Evolutionary conservation across 2,797 vertebrate species (phyloP), one percentile per base, ranked within the genome.

Genomic region (Microctenopoma lineatum): DNA sequence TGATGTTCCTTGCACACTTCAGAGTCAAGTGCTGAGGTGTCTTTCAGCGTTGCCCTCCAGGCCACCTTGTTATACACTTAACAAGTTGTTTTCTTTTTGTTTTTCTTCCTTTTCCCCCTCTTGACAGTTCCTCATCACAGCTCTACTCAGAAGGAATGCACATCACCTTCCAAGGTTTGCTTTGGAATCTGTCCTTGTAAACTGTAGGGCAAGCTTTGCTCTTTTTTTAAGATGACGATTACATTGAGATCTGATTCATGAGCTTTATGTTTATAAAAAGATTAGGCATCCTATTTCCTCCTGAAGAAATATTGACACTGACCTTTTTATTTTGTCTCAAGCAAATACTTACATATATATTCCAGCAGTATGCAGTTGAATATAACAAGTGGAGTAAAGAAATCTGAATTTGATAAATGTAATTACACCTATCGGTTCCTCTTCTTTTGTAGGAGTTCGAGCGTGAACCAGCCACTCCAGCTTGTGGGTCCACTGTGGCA

Each of bases 51-150:
- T 86, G 84, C 89, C 91, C 92, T 90, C 81, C 81, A 89, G 92
- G 91, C 90, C 89, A 90, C 88, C 91, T 92, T 92, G 92, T 93
- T 92, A 90, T 82, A 90, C 86, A 89, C 89, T 91, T 93, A 92
- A 90, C 89, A 90, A 88, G 90, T 92, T 91, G 87, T 94, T 93
- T 93, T 93, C 84, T 85, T 87, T 91, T 86, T 89, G 69, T 87
- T 88, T 87, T 84, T 80, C 79, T 86, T 86, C 80, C 59, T 52
- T 79, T 87, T 90, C 91, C 86, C 83, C 89, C 73, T 85, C 89
- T 87, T 90, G 91, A 93, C 90, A 91, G 90, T 91, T 92, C 83
- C 81, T 90, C 82, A 84, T 92, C 85, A 85, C 87, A 78, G 83
- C 83, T 81, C 69, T 32, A 52, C 86, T 85, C 79, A 54, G 76